phyloP scores from a whole-genome alignment of 35 echinoderm and acorn worm genomes.

The Lytechinus pictus region DNA sequence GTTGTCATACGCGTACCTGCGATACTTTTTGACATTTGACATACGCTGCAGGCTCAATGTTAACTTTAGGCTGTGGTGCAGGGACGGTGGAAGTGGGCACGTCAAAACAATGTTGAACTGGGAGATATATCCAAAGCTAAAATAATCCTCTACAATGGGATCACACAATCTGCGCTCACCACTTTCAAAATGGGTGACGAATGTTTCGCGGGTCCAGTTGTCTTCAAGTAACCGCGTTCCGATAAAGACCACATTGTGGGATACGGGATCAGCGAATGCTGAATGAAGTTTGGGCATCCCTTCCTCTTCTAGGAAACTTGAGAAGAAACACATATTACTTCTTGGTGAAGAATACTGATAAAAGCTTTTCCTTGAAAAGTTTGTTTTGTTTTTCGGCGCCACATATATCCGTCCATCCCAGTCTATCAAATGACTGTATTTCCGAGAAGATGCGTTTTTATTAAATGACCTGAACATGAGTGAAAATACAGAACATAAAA shows the following conservation, averaged over 20 bases:
- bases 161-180: slow-evolving; percentile 52
- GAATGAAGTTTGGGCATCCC: slow-evolving; percentile 84
- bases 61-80: slow-evolving; percentile 33
- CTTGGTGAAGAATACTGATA: not conserved
- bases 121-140: slow-evolving; percentile 79
- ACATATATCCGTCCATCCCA: not conserved
- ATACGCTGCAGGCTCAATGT: slow-evolving; percentile 44
- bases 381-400: not conserved
- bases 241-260: slow-evolving; percentile 71
- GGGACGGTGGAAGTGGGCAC: slow-evolving; percentile 63
- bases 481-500: not conserved
- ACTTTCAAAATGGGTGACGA: slow-evolving; percentile 70
- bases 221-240: slow-evolving; percentile 65
- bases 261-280: slow-evolving; percentile 68
- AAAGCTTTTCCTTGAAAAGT: not conserved
- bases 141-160: slow-evolving; percentile 73
- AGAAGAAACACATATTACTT: slow-evolving; percentile 69
- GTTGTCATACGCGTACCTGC: slow-evolving; percentile 65
- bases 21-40: slow-evolving; percentile 36
- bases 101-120: slow-evolving; percentile 81
- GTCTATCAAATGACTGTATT: not conserved
- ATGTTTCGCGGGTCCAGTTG: slow-evolving; percentile 57
- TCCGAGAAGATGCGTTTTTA: not conserved
- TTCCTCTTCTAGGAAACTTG: slow-evolving; percentile 43
- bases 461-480: not conserved